These are phyloP conservation scores for Scolanthus callimorphus DNA, from an alignment of 92 coral and sea anemone species.

Conservation along the genomic window DNA sequence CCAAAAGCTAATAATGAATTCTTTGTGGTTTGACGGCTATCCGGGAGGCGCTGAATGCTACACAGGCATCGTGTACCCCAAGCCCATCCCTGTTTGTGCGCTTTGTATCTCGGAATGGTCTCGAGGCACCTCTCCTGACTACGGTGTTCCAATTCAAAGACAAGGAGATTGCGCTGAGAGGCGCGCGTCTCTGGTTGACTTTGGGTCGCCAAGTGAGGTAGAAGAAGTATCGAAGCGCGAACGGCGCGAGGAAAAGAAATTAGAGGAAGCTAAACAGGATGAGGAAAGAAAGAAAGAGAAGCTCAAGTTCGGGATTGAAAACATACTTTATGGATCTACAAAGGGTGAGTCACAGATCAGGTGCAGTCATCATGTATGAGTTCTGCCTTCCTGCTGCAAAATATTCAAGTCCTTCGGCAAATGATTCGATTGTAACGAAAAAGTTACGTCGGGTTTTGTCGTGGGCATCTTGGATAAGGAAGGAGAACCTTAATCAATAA, in stretches of 20 bases:
- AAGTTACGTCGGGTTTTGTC: no score
- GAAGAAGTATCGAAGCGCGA: not conserved
- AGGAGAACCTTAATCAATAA: no score
- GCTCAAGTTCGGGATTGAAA: conserved; percentile 26
- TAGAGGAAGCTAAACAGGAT: no score
- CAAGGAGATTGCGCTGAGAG: not conserved
- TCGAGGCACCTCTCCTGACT: no score
- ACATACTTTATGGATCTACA: conserved; percentile 19
- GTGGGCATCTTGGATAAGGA: no score
- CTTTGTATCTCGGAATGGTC: conserved; percentile 1
- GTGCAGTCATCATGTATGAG: no score
- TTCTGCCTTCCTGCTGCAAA: no score
- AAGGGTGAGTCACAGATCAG: no score
- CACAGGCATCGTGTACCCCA: not conserved
- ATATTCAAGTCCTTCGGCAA: no score
- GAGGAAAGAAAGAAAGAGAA: not conserved
- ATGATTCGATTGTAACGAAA: no score
- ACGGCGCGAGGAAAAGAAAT: not conserved
- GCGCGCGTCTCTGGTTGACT: not conserved
- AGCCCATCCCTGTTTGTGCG: conserved; percentile 14
- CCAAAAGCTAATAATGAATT: no score
- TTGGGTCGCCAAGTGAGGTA: not conserved
- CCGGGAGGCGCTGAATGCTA: not conserved
- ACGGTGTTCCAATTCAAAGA: not conserved
- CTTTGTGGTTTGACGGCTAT: no score